Percentiles rank a stretch among this genome's conserved stretches.
Evolutionary conservation across 2,113 vertebrate genomes (phyloP).

Genomic region (Natator depressus): DNA sequence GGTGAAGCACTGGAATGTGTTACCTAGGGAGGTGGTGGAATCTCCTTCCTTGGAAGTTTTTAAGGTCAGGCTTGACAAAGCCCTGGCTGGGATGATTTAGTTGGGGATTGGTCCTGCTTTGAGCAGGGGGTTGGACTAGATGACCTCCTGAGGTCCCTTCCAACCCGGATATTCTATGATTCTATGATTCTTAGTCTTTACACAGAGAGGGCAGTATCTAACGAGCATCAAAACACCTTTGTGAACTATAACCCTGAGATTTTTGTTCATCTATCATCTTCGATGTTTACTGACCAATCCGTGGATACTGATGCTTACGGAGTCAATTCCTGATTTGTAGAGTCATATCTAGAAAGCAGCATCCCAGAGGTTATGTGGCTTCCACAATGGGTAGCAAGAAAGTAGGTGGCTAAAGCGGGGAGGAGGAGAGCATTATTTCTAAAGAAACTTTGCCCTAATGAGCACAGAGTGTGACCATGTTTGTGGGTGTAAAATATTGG

Average conservation of each 20-base stretch:
- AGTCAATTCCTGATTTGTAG: neutral
- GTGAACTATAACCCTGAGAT: neutral
- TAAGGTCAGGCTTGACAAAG: too few relatives aligned
- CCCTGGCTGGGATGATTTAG: too few relatives aligned
- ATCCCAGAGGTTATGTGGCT: neutral
- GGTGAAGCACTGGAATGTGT: too few relatives aligned
- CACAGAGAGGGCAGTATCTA: neutral
- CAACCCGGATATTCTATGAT: too few relatives aligned
- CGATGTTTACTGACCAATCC: neutral
- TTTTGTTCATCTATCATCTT: neutral
- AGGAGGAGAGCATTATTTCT: neutral
- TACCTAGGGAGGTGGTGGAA: too few relatives aligned
- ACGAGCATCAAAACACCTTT: neutral
- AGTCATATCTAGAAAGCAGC: neutral
- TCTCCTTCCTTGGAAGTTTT: too few relatives aligned
- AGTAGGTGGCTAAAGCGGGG: neutral
- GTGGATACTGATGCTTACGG: neutral
- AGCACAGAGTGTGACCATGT: neutral
- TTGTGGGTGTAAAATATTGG: neutral
- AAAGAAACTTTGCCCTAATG: neutral
- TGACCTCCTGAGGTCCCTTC: too few relatives aligned
- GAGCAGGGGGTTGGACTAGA: too few relatives aligned
- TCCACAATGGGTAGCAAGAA: neutral
- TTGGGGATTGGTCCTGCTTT: too few relatives aligned
- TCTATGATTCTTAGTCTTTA: neutral